Evolutionary conservation across 2,888 invertebrate species (phyloP), one percentile per base, ranked within the genome.

Genomic region (Hirtodrosophila histrioides): DNA sequence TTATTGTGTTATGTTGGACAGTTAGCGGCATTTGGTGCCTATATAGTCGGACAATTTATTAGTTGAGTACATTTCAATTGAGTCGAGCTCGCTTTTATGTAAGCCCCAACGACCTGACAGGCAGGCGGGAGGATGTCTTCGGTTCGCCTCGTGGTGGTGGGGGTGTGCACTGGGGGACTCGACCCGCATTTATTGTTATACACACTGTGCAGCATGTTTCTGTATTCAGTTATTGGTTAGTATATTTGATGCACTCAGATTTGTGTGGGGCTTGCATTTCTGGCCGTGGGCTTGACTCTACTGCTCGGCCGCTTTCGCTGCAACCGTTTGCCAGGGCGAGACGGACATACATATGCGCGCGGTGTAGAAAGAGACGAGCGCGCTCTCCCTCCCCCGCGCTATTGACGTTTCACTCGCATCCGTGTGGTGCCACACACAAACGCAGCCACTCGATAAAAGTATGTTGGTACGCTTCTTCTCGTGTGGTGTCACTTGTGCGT

Each of bases 401-500:
- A 31, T 62, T 12, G 39, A 37, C 27, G 6, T 77, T 64, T 76
- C 84, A 17, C 62, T 81, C 74, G 66, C 81, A 74, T 86, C 58
- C 70, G 44, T 74, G 81, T 77, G 24, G 8, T 46, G 57, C 60
- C 80, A 53, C 69, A 45, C 60, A 54, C 76, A 58, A 54, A 60
- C 76, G 69, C 31, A 31, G 8, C 31, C 76, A 58, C 57, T 57
- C 76, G 63, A 63, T 57, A 4, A 53, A 83, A 86, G 83, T 73
- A 76, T 83, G 78, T 54, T 49, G 54, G 54, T 64, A 48, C 80
- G 77, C 73, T 83, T 86, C 50, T 27, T 68, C 48, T 66, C 68
- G 66, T 40, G 23, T 50, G 31, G 4, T 31, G 31, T 31, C 31
- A 1, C 9, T 36, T 35, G 56, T 60, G 43, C 46, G 29, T 37